Evolutionary conservation across 2,888 invertebrate species (phyloP), one percentile per base, ranked within the genome.

Genomic region (Maniola hyperantus): DNA sequence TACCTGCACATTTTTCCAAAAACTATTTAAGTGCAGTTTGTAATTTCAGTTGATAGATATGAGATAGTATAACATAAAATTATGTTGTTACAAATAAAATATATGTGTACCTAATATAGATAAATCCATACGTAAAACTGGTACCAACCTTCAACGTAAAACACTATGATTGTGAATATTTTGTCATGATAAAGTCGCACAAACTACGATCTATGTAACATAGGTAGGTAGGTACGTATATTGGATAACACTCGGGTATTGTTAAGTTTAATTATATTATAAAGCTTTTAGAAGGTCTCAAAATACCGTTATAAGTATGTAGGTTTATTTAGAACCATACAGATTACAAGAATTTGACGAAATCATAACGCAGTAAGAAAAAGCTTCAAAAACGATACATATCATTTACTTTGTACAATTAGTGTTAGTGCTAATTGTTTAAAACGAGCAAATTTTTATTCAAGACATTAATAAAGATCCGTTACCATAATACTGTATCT

Each of bases 381-480:
- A n/a, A 46, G 44, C 7, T 46, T 46, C n/a, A 46, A 2, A 36
- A 10, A 10, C 36, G 10, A 36, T 36, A 34, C 34, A 15, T 34
- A 34, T 33, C 34, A 6, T 15, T 54, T 18, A 54, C 36, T 36
- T 36, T 54, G 51, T 51, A 51, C 51, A 51, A 13, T 51, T 26
- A 1, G 34, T 34, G 34, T 15, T 20, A 48, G 11, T 64, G 18
- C 48, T 65, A 65, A 65, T 65, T 61, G 60, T 39, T 53, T 55
- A 36, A 50, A 65, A 55, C 36, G 59, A 36, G 13, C 42, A 1
- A 36, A 36, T 48, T 15, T 54, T 36, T 36, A 26, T n/a, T n/a
- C n/a, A 33, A 65, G 59, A 34, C 8, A 54, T 60, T 61, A 65
- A 65, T 65, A n/a, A 60, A 53, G 46, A 20, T 61, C 54, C 42